phyloP scores from a whole-genome alignment of 2,797 vertebrate species.

The Mormyrus hasselquistii region DNA sequence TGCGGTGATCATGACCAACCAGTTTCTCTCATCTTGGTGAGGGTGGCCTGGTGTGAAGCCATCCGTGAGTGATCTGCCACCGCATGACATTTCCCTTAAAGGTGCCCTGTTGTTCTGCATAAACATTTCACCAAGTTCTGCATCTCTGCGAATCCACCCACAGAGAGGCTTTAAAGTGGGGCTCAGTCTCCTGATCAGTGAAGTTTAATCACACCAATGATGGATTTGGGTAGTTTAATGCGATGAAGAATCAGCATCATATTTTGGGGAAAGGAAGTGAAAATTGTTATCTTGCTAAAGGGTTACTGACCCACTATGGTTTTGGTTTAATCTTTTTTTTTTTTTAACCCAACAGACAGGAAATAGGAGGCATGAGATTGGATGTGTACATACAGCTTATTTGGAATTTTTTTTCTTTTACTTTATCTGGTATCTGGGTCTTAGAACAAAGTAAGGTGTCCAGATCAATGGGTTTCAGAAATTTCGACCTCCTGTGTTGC shows the following conservation, averaged over 20 bases:
- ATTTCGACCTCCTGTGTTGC: neutral
- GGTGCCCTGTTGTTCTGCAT: neutral
- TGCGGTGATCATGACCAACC: neutral
- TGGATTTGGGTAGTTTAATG: conserved; percentile 24
- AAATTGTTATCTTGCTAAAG: neutral
- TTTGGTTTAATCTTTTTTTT: neutral
- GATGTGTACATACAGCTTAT: neutral
- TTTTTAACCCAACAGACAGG: neutral
- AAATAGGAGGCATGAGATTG: neutral
- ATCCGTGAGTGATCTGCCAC: neutral
- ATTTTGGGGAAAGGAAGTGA: neutral
- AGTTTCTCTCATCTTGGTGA: neutral
- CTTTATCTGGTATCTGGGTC: neutral
- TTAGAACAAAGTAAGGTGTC: neutral
- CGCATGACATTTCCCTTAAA: neutral
- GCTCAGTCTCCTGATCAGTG: conserved; percentile 18
- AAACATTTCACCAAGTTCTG: neutral
- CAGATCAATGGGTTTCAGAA: neutral
- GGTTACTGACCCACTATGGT: neutral
- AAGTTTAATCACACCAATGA: conserved; percentile 32
- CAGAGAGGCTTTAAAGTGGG: neutral
- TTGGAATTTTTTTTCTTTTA: neutral
- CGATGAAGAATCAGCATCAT: neutral
- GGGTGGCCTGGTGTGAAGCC: neutral
- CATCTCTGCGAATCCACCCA: neutral